Evolutionary conservation across 1,140 invertebrate species (phyloP).

Genomic region (Monomorium pharaonis): DNA sequence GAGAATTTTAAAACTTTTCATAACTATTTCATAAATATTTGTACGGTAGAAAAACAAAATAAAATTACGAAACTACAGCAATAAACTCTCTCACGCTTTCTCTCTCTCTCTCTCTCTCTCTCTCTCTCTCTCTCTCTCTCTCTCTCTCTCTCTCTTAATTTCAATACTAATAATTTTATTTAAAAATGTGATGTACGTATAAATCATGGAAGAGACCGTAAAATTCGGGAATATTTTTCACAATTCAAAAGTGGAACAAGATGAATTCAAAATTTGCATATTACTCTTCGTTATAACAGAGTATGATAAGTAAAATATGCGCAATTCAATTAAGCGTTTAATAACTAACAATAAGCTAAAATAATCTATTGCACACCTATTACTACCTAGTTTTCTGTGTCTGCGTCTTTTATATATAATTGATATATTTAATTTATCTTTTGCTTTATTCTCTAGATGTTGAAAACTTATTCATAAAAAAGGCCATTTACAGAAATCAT

Average conservation of each 20-base stretch:
- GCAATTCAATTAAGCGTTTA: neutral
- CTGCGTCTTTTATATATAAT: neutral
- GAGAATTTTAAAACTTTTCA: neutral
- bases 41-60: neutral
- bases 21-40: neutral
- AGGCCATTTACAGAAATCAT: neutral
- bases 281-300: neutral
- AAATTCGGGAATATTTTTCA: conserved; percentile 11
- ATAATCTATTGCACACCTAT: conserved; percentile 4
- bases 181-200: neutral
- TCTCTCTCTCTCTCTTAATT: neutral
- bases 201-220: neutral
- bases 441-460: neutral
- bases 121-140: too few relatives aligned
- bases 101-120: too few relatives aligned
- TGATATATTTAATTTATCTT: neutral
- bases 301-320: conserved; percentile 4
- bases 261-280: conserved; percentile 1
- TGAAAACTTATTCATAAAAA: too few relatives aligned
- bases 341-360: neutral
- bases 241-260: neutral
- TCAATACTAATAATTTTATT: neutral
- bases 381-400: neutral
- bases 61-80: neutral
- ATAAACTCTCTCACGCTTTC: too few relatives aligned